A percentile compares a stretch with the other conserved stretches of the same genome.
Evolutionary conservation across 1,140 invertebrate genomes (phyloP).

Genomic region (Zaprionus gabonicus): DNA sequence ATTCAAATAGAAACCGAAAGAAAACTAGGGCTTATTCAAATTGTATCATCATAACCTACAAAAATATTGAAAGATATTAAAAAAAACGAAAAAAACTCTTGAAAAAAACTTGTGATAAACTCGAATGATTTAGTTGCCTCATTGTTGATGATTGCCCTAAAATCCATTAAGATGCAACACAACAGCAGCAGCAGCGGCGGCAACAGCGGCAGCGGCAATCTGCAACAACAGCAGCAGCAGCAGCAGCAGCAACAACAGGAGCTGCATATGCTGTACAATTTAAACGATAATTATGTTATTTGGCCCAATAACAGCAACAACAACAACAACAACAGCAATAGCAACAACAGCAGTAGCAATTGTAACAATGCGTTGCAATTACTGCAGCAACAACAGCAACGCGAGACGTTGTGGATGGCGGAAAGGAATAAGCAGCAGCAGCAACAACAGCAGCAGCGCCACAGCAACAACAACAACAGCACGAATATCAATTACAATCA

Average conservation of each 20-base stretch:
- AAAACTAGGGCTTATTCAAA: background rate
- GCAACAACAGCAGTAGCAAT: constrained; percentile 19
- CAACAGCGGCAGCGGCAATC: constrained; percentile 34
- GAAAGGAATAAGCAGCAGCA: constrained; percentile 60
- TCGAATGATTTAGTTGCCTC: constrained; percentile 64
- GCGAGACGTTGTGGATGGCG: constrained; percentile 43
- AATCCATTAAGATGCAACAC: constrained; percentile 73
- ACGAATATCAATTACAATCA: constrained; percentile 69
- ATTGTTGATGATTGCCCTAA: constrained; percentile 74
- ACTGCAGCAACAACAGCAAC: constrained; percentile 55
- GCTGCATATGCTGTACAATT: constrained; percentile 55
- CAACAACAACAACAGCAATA: constrained; percentile 19
- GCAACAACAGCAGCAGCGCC: constrained; percentile 46
- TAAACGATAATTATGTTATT: constrained; percentile 55
- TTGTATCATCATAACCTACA: constrained; percentile 14
- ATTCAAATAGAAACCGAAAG: background rate
- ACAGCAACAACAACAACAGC: constrained; percentile 47
- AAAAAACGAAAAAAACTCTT: background rate
- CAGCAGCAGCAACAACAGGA: constrained; percentile 53
- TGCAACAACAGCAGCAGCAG: constrained; percentile 42
- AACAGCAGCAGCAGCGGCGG: constrained; percentile 51
- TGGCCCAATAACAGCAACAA: constrained; percentile 52
- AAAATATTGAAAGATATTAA: constrained; percentile 15
- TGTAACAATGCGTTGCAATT: constrained; percentile 42
- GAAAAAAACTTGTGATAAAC: constrained; percentile 67